phyloP scores from a whole-genome alignment of 2,888 invertebrate genomes.

The Catonia carolina region DNA sequence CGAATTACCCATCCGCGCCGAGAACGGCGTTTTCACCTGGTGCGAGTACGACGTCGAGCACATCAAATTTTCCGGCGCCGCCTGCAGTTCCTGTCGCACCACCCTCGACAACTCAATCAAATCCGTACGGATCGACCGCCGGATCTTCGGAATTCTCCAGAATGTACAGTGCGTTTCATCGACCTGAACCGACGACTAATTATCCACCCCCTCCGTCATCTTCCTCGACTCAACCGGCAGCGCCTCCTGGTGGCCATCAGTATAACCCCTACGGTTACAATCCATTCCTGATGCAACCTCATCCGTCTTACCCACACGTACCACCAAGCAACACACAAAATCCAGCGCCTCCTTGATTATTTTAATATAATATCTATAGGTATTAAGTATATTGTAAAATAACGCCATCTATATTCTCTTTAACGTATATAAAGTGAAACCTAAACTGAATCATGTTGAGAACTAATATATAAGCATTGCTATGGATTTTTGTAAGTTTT shows the following conservation, averaged over 20 bases:
- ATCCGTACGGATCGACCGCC: not conserved
- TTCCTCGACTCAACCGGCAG: not conserved
- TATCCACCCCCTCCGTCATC: not conserved
- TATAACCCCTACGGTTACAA: slow-evolving; percentile 18
- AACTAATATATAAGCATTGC: no score
- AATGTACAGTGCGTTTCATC: slow-evolving; percentile 24
- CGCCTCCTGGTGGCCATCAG: slow-evolving; percentile 6
- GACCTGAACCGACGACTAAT: slow-evolving; percentile 17
- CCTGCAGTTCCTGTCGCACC: slow-evolving; percentile 14
- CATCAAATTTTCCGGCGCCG: slow-evolving; percentile 11
- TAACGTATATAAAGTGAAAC: no score
- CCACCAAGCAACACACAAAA: not conserved
- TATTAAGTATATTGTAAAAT: no score
- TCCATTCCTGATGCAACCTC: slow-evolving; percentile 18
- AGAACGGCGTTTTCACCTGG: slow-evolving; percentile 10
- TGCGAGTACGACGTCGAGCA: slow-evolving; percentile 6
- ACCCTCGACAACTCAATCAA: no score
- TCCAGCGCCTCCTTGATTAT: not conserved
- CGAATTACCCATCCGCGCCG: not conserved
- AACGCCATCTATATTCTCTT: no score
- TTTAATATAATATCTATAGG: no score
- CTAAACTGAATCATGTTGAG: no score
- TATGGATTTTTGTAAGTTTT: no score
- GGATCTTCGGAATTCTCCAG: slow-evolving; percentile 15
- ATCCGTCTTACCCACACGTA: not conserved